These are phyloP conservation scores for Apamea epomidion DNA, from an alignment of 2,888 invertebrate genomes.

Conservation along the genomic window DNA sequence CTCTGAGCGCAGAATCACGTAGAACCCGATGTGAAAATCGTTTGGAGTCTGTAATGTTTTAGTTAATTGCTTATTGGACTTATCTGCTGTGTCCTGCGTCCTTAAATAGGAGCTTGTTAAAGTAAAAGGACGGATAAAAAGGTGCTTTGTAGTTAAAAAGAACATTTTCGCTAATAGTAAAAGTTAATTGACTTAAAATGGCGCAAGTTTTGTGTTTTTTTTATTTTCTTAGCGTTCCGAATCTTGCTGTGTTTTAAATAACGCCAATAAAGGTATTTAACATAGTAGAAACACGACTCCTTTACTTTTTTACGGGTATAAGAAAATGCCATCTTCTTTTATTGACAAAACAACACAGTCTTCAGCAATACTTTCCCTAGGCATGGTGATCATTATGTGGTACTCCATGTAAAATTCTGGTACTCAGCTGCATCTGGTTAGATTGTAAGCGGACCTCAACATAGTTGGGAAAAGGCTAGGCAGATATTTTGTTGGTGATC, in stretches of 20 bases:
- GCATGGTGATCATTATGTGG: too few relatives aligned
- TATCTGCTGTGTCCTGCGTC: slow-evolving; percentile 50
- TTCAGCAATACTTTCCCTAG: background rate
- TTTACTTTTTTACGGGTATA: background rate
- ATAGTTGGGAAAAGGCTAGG: too few relatives aligned
- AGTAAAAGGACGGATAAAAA: slow-evolving; percentile 33
- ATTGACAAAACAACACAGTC: background rate
- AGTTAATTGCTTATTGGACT: slow-evolving; percentile 62
- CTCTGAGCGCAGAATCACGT: slow-evolving; percentile 61
- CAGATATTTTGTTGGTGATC: too few relatives aligned
- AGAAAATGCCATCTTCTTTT: background rate
- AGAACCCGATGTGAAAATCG: slow-evolving; percentile 53
- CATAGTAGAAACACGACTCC: background rate
- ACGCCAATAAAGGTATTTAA: background rate
- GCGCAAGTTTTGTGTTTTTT: slow-evolving; percentile 20
- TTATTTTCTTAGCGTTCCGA: slow-evolving; percentile 14
- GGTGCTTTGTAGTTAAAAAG: slow-evolving; percentile 45
- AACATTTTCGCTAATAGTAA: slow-evolving; percentile 47
- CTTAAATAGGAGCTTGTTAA: slow-evolving; percentile 41
- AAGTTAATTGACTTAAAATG: slow-evolving; percentile 47
- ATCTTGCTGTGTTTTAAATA: slow-evolving; percentile 1
- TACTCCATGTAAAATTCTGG: too few relatives aligned
- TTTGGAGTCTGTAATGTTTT: slow-evolving; percentile 61
- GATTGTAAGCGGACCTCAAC: too few relatives aligned
- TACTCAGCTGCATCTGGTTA: too few relatives aligned